phyloP scores from a whole-genome alignment of 2,797 vertebrate genomes.

The Poecilia velifera region DNA sequence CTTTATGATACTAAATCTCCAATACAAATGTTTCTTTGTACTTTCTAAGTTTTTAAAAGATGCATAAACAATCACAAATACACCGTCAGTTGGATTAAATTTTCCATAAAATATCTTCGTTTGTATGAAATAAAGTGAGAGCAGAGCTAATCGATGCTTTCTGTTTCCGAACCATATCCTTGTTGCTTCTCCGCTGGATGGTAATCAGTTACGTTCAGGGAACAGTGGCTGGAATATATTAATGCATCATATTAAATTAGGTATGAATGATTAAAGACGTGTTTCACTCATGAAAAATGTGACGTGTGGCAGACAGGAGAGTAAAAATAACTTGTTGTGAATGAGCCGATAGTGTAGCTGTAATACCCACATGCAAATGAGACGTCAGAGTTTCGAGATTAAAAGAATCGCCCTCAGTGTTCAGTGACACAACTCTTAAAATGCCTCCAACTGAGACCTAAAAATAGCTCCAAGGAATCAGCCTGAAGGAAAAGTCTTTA shows the following conservation, averaged over 20 bases:
- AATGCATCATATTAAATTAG: conserved; percentile 55
- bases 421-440: not conserved
- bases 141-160: conserved; percentile 55
- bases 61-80: not conserved
- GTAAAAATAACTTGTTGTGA: not conserved
- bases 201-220: conserved; percentile 40
- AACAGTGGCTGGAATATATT: conserved; percentile 55
- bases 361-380: conserved; percentile 3
- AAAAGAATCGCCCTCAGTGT: not conserved
- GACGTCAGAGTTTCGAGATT: too few relatives aligned
- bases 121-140: conserved; percentile 19
- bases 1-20: not conserved
- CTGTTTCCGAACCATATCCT: conserved; percentile 44
- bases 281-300: conserved; percentile 14
- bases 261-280: conserved; percentile 64
- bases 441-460: not conserved
- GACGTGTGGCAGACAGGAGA: not conserved
- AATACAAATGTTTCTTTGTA: not conserved
- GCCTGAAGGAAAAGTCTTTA: not conserved
- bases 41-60: not conserved
- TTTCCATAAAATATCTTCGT: conserved; percentile 19
- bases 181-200: conserved; percentile 40
- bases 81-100: conserved; percentile 1
- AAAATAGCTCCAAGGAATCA: conserved; percentile 1
- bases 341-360: not conserved